Base-by-base conservation (phyloP, 2,888 invertebrate genomes). In the Odontocolon sp. region DNA sequence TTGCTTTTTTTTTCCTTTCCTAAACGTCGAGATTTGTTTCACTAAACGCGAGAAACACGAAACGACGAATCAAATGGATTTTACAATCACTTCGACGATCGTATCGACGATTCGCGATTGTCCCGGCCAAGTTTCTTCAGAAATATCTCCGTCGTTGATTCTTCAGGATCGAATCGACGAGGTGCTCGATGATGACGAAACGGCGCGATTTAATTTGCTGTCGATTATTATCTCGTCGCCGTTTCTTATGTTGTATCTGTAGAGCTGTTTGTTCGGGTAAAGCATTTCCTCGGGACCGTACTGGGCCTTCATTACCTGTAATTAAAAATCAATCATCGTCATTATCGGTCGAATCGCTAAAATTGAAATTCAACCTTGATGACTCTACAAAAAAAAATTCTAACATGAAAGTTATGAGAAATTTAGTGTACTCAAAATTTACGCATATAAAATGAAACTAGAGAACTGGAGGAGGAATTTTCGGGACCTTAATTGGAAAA, bases 171-270 rank as follows among this genome's bases (percentile, higher is more conserved):
- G 88, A 77, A 89, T 86, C 56, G 88, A 88, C 81, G 88, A 87
- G 73, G 87, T 82, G 64, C 83, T 82, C 52, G 88, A 87, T 2
- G 87, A 84, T 23, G 86, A 80, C 16, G 90, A 89, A 8, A 80
- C 83, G 69, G 83, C 92, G 82, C 93, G 92, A 87, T 94, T 94
- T 81, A 93, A 91, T 89, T 96, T 96, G 77, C 94, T 94, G 89
- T 97, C 96, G 77, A 98, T 95, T 81, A 97, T 95, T 85, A 98
- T 97, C 91, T 97, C 97, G 90, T 97, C 97, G 8, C 97, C 97
- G 73, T 96, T 95, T 80, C 95, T 92, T 77, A 98, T 96, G 91
- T 97, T 97, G 91, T 97, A 97, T 75, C 97, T 96, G 90, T 97
- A 97, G 18, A 98, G 93, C 89, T 96, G 96, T 88, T 97, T 97